phyloP scores from a whole-genome alignment of 2,797 vertebrate genomes.

The Rhinoraja longicauda region DNA sequence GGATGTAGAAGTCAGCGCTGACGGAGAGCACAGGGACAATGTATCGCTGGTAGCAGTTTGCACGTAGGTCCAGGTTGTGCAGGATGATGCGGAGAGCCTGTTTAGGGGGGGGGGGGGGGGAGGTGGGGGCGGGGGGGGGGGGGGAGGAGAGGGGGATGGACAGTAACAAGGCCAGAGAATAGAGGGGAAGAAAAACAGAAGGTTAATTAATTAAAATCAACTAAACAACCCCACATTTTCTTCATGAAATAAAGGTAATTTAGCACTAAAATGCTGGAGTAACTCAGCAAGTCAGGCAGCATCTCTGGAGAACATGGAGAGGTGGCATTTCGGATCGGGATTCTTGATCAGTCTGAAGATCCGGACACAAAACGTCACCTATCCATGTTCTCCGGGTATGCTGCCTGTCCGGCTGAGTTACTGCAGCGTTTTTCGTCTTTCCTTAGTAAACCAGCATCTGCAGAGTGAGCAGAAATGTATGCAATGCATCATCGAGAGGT shows the following conservation, averaged over 20 bases:
- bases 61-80: conserved; percentile 76
- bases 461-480: not conserved
- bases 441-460: too few species aligned
- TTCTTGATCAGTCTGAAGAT: too few species aligned
- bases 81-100: conserved; percentile 83
- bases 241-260: not conserved
- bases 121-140: not conserved
- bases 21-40: conserved; percentile 73
- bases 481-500: not conserved
- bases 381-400: too few species aligned
- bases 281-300: too few species aligned
- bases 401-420: too few species aligned
- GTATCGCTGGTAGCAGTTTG: conserved; percentile 82
- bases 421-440: too few species aligned
- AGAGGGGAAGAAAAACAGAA: not conserved
- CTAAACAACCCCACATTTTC: not conserved
- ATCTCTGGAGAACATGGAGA: too few species aligned
- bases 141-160: not conserved
- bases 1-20: conserved; percentile 85
- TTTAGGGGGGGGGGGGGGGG: not conserved
- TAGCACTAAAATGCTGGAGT: not conserved
- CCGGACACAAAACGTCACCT: too few species aligned
- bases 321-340: too few species aligned
- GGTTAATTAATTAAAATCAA: not conserved
- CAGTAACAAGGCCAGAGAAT: too few species aligned